Conservation (phyloP, 2,797 vertebrate species). For the Bovichtus variegatus region DNA sequence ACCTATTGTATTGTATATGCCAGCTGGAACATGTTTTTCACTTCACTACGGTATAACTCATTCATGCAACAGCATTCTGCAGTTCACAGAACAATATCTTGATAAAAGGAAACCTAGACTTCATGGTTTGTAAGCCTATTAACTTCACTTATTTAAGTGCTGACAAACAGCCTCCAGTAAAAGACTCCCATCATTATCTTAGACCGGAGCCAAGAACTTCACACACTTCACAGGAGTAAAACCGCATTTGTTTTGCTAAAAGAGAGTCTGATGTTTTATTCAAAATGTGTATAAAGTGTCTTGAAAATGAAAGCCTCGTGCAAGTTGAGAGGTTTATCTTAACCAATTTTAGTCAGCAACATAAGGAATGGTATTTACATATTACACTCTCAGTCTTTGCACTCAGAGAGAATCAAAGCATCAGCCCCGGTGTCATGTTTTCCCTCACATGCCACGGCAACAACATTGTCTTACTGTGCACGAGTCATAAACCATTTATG, state of each 20-base stretch:
- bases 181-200: constrained; percentile 44
- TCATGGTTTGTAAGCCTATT: constrained; percentile 39
- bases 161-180: constrained; percentile 46
- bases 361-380: constrained; percentile 10
- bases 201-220: constrained; percentile 17
- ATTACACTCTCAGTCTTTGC: constrained; percentile 25
- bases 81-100: constrained; percentile 16
- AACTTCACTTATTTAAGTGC: constrained; percentile 35
- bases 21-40: neutral
- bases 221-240: constrained; percentile 40
- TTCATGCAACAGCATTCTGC: neutral
- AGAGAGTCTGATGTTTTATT: constrained; percentile 53
- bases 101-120: constrained; percentile 29
- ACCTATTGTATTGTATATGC: neutral
- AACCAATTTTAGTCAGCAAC: constrained; percentile 8
- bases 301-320: constrained; percentile 29
- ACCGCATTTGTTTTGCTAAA: constrained; percentile 40
- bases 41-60: neutral
- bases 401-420: constrained; percentile 13
- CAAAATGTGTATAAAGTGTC: constrained; percentile 44
- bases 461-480: neutral
- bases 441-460: neutral
- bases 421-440: constrained; percentile 1
- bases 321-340: constrained; percentile 42
- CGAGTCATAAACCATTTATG: constrained; percentile 33